Conservation (phyloP, 1,140 invertebrate species). For the Brachionus rubens region DNA sequence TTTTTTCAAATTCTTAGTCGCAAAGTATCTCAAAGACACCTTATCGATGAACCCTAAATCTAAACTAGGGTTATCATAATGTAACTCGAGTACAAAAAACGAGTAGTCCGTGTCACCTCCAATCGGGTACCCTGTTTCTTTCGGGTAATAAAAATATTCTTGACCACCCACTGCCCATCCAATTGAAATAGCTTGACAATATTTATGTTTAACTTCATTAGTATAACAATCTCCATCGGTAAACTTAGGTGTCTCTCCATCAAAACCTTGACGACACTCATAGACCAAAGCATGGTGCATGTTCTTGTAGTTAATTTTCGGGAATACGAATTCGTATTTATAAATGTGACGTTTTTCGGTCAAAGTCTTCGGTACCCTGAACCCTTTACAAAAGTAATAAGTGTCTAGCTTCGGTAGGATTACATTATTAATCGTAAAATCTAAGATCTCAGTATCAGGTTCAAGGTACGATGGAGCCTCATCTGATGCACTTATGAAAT, state of each 20-base stretch:
- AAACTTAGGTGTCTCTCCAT: slow-evolving; percentile 3
- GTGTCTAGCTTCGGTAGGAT: slow-evolving; percentile 19
- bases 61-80: slow-evolving; percentile 43
- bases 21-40: not conserved
- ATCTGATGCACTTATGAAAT: slow-evolving; percentile 12
- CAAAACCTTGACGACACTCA: slow-evolving; percentile 7
- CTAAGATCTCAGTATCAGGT: slow-evolving; percentile 7
- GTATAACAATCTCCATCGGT: slow-evolving; percentile 22
- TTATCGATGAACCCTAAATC: not conserved
- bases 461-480: not conserved
- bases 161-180: slow-evolving; percentile 37
- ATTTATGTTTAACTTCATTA: not conserved
- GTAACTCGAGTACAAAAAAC: slow-evolving; percentile 16
- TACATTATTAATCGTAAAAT: slow-evolving; percentile 7
- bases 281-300: slow-evolving; percentile 44
- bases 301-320: slow-evolving; percentile 28
- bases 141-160: not conserved
- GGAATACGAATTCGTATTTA: slow-evolving; percentile 42
- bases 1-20: slow-evolving; percentile 8
- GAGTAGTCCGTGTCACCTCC: slow-evolving; percentile 16
- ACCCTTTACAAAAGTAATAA: slow-evolving; percentile 24
- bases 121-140: slow-evolving; percentile 36
- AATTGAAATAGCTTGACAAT: slow-evolving; percentile 6
- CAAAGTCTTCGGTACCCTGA: slow-evolving; percentile 2
- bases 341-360: slow-evolving; percentile 24